phyloP scores from a whole-genome alignment of 2,113 vertebrate species.

The Emydura subglobosa region DNA sequence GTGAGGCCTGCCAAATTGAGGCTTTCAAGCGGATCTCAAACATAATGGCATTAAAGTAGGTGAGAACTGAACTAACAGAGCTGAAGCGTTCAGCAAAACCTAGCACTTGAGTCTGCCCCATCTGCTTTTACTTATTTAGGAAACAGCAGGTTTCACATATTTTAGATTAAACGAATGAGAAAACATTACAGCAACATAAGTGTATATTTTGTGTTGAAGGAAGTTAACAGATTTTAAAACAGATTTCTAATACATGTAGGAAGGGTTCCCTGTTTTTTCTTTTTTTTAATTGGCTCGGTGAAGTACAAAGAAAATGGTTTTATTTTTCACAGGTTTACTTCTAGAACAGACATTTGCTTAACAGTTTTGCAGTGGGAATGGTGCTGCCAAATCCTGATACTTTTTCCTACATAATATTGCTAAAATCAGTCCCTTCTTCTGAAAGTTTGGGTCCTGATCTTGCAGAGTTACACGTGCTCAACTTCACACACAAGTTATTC shows the following conservation, averaged over 20 bases:
- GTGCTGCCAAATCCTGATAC: constrained; percentile 59
- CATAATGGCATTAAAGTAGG: constrained; percentile 64
- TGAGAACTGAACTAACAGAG: constrained; percentile 62
- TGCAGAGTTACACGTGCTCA: background rate
- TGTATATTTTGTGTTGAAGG: constrained; percentile 70
- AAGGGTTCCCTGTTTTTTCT: constrained; percentile 69
- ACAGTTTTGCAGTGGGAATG: constrained; percentile 46
- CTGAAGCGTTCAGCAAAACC: constrained; percentile 70
- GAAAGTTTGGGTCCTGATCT: rapidly evolving
- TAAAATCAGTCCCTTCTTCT: background rate
- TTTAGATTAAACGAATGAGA: constrained; percentile 76
- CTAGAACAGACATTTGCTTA: constrained; percentile 75
- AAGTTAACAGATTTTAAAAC: constrained; percentile 79
- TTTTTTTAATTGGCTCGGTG: constrained; percentile 70
- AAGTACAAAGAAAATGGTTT: constrained; percentile 73
- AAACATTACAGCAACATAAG: constrained; percentile 77
- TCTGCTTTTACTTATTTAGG: constrained; percentile 79
- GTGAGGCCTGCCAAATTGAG: constrained; percentile 13
- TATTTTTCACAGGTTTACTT: constrained; percentile 76
- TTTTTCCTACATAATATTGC: constrained; percentile 28
- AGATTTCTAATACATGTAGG: constrained; percentile 79
- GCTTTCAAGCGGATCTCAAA: constrained; percentile 57
- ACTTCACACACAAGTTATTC: background rate
- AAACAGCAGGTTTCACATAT: constrained; percentile 82
- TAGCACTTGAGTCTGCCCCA: constrained; percentile 69